Percentiles rank a stretch among this genome's conserved stretches.
Evolutionary conservation across 2,888 invertebrate genomes (phyloP).

Genomic region (Pollenia amentaria): DNA sequence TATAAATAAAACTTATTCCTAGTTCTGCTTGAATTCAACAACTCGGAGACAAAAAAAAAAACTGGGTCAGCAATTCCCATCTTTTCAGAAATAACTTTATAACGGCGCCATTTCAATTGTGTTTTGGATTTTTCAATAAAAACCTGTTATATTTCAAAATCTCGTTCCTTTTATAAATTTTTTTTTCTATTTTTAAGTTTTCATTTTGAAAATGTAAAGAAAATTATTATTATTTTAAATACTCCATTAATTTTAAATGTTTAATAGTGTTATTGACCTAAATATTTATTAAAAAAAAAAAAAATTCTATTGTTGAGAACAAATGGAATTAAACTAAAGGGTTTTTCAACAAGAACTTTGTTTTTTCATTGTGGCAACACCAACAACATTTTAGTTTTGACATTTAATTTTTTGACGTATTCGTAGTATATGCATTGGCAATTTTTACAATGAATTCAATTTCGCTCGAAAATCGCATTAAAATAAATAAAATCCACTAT

Average conservation of each 20-base stretch:
- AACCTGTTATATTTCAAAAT: conserved; percentile 7
- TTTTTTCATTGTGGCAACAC: too few species aligned
- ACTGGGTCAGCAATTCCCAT: too few species aligned
- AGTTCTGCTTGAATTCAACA: too few species aligned
- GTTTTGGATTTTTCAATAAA: not conserved
- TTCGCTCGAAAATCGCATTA: too few species aligned
- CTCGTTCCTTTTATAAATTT: not conserved
- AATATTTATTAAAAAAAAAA: conserved; percentile 23
- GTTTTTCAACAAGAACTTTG: too few species aligned
- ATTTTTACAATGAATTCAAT: too few species aligned
- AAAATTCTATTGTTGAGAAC: not conserved
- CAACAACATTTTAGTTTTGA: too few species aligned
- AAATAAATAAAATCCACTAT: not conserved
- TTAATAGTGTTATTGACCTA: conserved; percentile 21
- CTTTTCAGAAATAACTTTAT: too few species aligned
- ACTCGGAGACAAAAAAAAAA: too few species aligned
- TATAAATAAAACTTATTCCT: too few species aligned
- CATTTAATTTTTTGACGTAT: too few species aligned
- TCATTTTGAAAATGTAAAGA: not conserved
- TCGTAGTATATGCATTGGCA: too few species aligned
- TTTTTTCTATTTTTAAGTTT: not conserved
- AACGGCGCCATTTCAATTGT: not conserved
- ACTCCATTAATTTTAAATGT: conserved; percentile 15
- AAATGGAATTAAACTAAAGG: conserved; percentile 1
- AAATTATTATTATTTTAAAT: not conserved